Conservation (phyloP, 1,140 invertebrate species). For the Neodiprion pinetum region DNA sequence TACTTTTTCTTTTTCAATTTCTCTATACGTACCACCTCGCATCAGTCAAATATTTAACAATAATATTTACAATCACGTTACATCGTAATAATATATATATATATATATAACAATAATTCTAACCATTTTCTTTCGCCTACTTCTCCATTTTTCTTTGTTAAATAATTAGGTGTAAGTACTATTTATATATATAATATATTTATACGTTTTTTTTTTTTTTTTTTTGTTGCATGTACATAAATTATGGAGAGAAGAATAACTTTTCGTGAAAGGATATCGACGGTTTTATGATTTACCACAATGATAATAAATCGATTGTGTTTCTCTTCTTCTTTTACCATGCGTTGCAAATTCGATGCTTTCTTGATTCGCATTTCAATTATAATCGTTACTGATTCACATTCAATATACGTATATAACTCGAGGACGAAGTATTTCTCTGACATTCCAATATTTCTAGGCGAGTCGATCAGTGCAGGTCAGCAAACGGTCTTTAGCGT, state of each 20-base stretch:
- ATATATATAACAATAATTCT: no score
- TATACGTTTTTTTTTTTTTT: no score
- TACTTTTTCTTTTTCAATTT: not conserved
- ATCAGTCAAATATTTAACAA: constrained; percentile 6
- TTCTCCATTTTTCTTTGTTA: no score
- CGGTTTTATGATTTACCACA: not conserved
- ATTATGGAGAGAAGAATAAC: not conserved
- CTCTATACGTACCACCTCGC: not conserved
- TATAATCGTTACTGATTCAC: no score
- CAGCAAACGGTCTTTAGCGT: constrained; percentile 49
- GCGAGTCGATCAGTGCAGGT: constrained; percentile 29
- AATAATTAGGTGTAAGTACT: no score
- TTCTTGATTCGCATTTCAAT: no score
- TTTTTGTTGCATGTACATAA: not conserved
- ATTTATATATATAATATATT: no score
- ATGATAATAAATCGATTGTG: not conserved
- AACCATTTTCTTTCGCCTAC: no score
- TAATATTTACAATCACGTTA: not conserved
- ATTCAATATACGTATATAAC: not conserved
- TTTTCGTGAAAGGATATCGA: not conserved
- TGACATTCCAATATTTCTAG: not conserved
- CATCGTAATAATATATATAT: not conserved
- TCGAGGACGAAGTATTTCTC: constrained; percentile 1
- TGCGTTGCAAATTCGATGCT: not conserved
- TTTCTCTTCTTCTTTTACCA: not conserved